Conservation (phyloP, 2,888 invertebrate genomes). For the Palloptera scutellata region DNA sequence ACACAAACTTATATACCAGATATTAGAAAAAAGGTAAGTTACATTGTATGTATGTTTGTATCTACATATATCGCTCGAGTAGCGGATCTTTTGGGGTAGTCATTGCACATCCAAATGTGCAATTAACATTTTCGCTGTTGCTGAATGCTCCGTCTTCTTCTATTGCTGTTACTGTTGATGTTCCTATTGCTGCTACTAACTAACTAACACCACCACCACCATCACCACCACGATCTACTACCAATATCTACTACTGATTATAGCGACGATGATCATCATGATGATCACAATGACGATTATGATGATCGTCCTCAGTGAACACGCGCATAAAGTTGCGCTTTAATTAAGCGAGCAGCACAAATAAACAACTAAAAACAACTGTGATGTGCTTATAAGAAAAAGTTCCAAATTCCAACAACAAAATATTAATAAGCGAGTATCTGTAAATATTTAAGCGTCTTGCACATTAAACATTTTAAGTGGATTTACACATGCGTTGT, state of each 20-base stretch:
- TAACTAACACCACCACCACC: neutral
- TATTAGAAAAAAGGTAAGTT: neutral
- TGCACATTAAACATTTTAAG: slow-evolving; percentile 15
- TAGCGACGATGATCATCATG: slow-evolving; percentile 18
- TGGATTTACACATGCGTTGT: slow-evolving; percentile 14
- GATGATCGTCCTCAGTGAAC: slow-evolving; percentile 56
- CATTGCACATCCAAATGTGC: slow-evolving; percentile 24
- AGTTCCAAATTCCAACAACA: slow-evolving; percentile 12
- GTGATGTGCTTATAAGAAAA: slow-evolving; percentile 14
- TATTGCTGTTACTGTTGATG: neutral
- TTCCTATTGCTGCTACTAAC: slow-evolving; percentile 1
- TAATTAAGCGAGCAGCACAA: slow-evolving; percentile 45
- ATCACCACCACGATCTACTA: neutral
- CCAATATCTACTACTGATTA: slow-evolving; percentile 3
- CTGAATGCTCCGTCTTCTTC: slow-evolving; percentile 16
- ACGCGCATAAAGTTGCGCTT: slow-evolving; percentile 57
- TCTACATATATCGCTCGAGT: neutral
- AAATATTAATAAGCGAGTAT: slow-evolving; percentile 25
- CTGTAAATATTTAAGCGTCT: slow-evolving; percentile 16
- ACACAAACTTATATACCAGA: neutral
- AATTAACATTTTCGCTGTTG: slow-evolving; percentile 13
- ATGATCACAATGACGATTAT: slow-evolving; percentile 9
- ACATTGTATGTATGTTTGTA: neutral
- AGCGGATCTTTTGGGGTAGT: slow-evolving; percentile 30
- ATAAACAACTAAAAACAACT: neutral